phyloP scores from a whole-genome alignment of 2,888 invertebrate genomes.

The Acholoe squamosa region DNA sequence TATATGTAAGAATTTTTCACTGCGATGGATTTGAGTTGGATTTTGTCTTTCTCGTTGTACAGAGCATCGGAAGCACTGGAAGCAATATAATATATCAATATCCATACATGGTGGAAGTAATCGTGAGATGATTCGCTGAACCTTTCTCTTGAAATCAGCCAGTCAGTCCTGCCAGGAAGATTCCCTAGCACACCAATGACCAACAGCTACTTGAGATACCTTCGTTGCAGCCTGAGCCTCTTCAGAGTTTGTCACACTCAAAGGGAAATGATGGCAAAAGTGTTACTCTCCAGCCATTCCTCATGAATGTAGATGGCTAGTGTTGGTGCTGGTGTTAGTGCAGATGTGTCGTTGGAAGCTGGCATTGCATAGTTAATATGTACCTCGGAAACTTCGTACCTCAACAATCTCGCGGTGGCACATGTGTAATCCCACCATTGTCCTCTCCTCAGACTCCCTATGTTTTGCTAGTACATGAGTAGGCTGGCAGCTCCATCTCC shows the following conservation, averaged over 20 bases:
- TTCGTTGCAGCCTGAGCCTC: too few relatives aligned
- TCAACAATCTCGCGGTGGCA: not conserved
- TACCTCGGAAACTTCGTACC: conserved; percentile 48
- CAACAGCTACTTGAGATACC: conserved; percentile 32
- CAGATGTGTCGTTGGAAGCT: not conserved
- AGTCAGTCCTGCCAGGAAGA: not conserved
- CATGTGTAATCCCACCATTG: not conserved
- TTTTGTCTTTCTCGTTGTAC: conserved; percentile 18
- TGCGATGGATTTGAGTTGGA: too few relatives aligned
- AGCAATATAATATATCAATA: not conserved
- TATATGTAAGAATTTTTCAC: not conserved
- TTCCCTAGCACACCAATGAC: not conserved
- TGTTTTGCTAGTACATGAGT: too few relatives aligned
- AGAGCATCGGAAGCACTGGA: not conserved
- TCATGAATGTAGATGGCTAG: not conserved
- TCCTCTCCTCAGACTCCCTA: not conserved
- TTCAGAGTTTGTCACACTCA: too few relatives aligned
- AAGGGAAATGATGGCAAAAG: too few relatives aligned
- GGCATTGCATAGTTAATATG: conserved; percentile 47
- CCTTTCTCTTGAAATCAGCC: not conserved
- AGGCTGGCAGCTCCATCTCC: too few relatives aligned
- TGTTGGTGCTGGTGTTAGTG: too few relatives aligned
- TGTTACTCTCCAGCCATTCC: too few relatives aligned
- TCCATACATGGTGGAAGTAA: not conserved
- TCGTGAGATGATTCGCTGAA: not conserved